Evolutionary conservation across 1,140 invertebrate species (phyloP).

Genomic region (Patella vulgata): DNA sequence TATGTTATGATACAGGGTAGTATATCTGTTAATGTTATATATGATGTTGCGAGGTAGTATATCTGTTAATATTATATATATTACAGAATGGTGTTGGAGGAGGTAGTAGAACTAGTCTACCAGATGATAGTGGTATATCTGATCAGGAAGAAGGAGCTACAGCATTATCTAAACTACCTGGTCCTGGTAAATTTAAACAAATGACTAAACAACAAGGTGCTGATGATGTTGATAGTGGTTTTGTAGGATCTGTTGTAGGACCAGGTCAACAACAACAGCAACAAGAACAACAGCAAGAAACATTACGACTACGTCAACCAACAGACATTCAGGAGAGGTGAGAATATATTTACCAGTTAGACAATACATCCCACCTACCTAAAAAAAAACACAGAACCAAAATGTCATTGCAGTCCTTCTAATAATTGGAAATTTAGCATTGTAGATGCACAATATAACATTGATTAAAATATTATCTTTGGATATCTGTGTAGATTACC

Average conservation of each 20-base stretch:
- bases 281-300: background rate
- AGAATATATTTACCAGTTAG: background rate
- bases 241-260: conserved; percentile 57
- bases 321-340: conserved; percentile 9
- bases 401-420: too few species aligned
- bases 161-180: conserved; percentile 42
- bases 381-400: too few species aligned
- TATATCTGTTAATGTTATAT: background rate
- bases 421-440: too few species aligned
- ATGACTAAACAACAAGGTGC: conserved; percentile 51
- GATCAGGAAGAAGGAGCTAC: conserved; percentile 45
- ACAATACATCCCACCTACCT: too few species aligned
- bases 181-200: conserved; percentile 58
- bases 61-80: too few species aligned
- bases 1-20: background rate
- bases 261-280: conserved; percentile 39
- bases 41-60: too few species aligned
- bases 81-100: conserved; percentile 15
- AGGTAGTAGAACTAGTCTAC: conserved; percentile 47
- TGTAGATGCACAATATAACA: too few species aligned
- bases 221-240: conserved; percentile 58
- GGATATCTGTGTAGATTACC: too few species aligned
- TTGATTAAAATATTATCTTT: too few species aligned
- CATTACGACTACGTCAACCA: background rate
- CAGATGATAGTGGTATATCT: conserved; percentile 56